phyloP scores from a whole-genome alignment of 2,888 invertebrate genomes.

The Timandra comae region DNA sequence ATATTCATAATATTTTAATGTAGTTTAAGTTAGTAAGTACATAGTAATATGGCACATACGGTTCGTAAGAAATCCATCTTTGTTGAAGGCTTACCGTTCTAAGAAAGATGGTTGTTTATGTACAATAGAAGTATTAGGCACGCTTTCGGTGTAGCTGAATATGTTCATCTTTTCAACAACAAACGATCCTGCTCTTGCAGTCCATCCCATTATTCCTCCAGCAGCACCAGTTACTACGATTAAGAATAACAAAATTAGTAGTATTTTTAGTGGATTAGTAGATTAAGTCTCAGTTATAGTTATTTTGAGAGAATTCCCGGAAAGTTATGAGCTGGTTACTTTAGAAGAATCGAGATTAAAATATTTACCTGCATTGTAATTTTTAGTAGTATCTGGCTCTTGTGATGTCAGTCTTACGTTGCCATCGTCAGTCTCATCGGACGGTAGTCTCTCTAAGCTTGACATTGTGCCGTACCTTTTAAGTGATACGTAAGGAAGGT shows the following conservation, averaged over 20 bases:
- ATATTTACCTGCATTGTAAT: conserved; percentile 44
- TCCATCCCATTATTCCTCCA: conserved; percentile 83
- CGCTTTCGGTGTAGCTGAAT: conserved; percentile 68
- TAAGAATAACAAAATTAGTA: no score
- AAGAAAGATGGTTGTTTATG: conserved; percentile 71
- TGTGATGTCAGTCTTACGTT: conserved; percentile 64
- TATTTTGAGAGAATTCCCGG: no score
- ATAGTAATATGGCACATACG: no score
- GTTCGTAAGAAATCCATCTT: no score
- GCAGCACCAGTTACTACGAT: conserved; percentile 55
- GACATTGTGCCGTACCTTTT: conserved; percentile 85
- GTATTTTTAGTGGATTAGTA: no score
- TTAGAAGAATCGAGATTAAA: background rate
- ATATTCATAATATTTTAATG: no score
- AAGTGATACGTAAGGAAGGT: conserved; percentile 84
- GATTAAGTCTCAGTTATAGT: no score
- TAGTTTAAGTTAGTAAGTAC: no score
- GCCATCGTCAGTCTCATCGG: conserved; percentile 78
- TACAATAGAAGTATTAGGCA: conserved; percentile 59
- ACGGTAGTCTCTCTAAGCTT: conserved; percentile 82
- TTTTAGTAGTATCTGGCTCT: conserved; percentile 52
- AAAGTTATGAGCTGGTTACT: background rate
- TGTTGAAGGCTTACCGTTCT: conserved; percentile 66
- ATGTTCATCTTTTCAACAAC: conserved; percentile 88
- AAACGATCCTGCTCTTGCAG: conserved; percentile 86